Evolutionary conservation across 2,113 vertebrate genomes (phyloP).

Genomic region (Aix galericulata): DNA sequence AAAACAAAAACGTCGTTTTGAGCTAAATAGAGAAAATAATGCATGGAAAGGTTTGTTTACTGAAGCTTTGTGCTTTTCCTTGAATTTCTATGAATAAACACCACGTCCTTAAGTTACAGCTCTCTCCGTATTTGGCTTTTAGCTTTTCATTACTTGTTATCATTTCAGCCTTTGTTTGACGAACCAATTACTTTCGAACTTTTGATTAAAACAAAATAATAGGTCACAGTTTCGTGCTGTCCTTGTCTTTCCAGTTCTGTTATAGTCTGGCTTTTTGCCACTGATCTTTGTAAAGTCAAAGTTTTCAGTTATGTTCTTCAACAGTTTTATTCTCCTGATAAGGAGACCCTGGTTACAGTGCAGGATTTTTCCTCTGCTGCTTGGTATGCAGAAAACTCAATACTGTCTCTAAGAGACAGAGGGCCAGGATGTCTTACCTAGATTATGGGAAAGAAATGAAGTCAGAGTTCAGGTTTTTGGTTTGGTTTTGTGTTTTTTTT

Average conservation of each 20-base stretch:
- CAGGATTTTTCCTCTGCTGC: neutral
- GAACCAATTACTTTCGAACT: neutral
- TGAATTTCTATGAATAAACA: neutral
- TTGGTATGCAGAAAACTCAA: neutral
- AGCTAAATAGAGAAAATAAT: neutral
- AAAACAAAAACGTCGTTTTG: constrained; percentile 34
- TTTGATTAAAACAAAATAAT: constrained; percentile 5
- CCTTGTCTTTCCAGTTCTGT: neutral
- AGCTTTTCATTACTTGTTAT: neutral
- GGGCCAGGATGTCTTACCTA: neutral
- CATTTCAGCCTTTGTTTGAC: constrained; percentile 13
- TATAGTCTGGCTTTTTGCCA: neutral
- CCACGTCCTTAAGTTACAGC: neutral
- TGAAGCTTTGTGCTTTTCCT: neutral
- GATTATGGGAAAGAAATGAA: neutral
- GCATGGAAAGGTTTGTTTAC: neutral
- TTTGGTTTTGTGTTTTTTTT: neutral
- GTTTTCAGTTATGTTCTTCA: neutral
- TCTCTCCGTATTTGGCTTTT: neutral
- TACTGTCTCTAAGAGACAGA: neutral
- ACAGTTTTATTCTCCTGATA: neutral
- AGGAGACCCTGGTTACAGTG: neutral
- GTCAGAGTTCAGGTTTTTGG: neutral
- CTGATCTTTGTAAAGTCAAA: neutral
- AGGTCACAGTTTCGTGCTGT: neutral